Evolutionary conservation across 2,888 invertebrate species (phyloP), one percentile per base, ranked within the genome.

Genomic region (Macrophya annulata): DNA sequence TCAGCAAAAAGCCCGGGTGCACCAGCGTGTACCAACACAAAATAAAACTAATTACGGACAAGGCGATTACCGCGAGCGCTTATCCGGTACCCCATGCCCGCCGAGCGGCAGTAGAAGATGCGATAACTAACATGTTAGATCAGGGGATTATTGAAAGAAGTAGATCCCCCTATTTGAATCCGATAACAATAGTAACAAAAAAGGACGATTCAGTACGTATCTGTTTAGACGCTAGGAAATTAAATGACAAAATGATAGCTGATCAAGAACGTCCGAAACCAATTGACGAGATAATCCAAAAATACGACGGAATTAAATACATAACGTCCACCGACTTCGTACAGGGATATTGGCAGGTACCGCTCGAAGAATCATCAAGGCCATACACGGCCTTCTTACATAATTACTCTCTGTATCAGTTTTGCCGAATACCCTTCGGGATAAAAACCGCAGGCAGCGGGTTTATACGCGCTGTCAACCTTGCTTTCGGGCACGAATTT

Each of bases 171-270:
- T 90, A 87, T 86, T 83, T 87, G 2, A 90, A 89, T 77, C 91
- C 90, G 3, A 77, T 90, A n/a, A 89, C 89, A 0, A 88, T 87
- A 12, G 88, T 88, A 0, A 51, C 86, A 40, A 91, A 90, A 82
- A 90, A 89, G 45, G 89, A 90, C 72, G 89, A 89, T 3, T 84
- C 88, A 15, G 86, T 90, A 1, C 79, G 90, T 9, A 86, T 91
- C 37, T 89, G 90, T 85, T 85, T 90, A 74, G 90, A 91, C 84
- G 91, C 90, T 0, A 51, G 90, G 2, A 85, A 86, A 71, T 68
- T 90, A 21, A 90, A 91, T 85, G 85, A 84, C 6, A 43, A 84
- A 31, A 90, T 91, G 87, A 81, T 87, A 17, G 85, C 87, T 0
- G 90, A 91, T 79, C 85, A 87, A 15, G 90, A 90, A 55, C 83